Percentiles rank a stretch among this genome's conserved stretches.
Conservation (phyloP, 2,888 invertebrate species). For the Maniola hyperantus region DNA sequence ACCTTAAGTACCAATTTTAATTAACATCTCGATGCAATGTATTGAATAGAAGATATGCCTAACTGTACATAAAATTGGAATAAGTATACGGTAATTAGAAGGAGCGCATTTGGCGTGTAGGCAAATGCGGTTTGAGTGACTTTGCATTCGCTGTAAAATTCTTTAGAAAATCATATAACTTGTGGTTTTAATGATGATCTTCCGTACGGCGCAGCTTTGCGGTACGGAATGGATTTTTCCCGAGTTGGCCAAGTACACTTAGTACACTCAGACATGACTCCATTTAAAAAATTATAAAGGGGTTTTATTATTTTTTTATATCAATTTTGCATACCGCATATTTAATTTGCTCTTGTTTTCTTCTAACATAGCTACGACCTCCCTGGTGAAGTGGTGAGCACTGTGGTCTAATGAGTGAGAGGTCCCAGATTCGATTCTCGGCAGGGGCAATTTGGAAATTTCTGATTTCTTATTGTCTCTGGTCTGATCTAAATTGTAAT, state of each 20-base stretch:
- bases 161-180: slow-evolving; percentile 44
- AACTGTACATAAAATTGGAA: slow-evolving; percentile 14
- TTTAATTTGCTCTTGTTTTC: slow-evolving; percentile 34
- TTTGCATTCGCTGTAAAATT: slow-evolving; percentile 40
- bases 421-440: no score
- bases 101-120: slow-evolving; percentile 29
- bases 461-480: no score
- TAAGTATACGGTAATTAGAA: slow-evolving; percentile 35
- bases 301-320: slow-evolving; percentile 36
- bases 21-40: slow-evolving; percentile 7
- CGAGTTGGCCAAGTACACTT: slow-evolving; percentile 34
- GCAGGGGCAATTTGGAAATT: no score
- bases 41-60: neutral
- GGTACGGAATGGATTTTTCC: slow-evolving; percentile 39
- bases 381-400: no score
- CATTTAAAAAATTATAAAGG: slow-evolving; percentile 35
- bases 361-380: slow-evolving; percentile 4
- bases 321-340: slow-evolving; percentile 22
- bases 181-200: slow-evolving; percentile 44
- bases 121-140: slow-evolving; percentile 40
- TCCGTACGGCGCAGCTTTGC: slow-evolving; percentile 37
- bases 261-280: slow-evolving; percentile 24
- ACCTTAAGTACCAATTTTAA: neutral
- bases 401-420: no score
- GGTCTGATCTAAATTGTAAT: no score